A percentile compares a stretch with the other conserved stretches of the same genome.
phyloP scores from a whole-genome alignment of 2,797 vertebrate species.

The Xiphorhynchus erythropygius region DNA sequence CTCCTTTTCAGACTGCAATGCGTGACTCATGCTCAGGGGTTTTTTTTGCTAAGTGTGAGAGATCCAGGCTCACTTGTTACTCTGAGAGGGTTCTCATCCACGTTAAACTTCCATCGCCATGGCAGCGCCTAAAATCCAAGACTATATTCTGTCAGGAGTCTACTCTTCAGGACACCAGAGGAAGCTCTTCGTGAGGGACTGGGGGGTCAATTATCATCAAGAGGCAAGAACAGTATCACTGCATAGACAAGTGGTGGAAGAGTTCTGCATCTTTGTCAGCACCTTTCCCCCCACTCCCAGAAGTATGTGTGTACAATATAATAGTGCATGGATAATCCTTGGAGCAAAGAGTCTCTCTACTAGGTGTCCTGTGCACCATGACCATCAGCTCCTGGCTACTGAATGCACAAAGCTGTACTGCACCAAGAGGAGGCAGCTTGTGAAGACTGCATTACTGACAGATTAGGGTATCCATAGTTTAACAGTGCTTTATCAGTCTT shows the following conservation, averaged over 20 bases:
- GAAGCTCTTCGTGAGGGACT: neutral
- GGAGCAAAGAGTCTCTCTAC: neutral
- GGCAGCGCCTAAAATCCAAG: neutral
- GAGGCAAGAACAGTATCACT: neutral
- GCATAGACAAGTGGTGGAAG: neutral
- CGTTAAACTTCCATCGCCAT: neutral
- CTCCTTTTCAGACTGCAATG: neutral
- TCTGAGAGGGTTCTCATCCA: neutral
- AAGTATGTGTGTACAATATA: neutral
- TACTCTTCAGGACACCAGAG: neutral
- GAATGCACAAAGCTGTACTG: neutral
- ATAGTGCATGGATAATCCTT: neutral
- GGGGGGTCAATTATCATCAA: neutral
- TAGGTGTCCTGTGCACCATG: neutral
- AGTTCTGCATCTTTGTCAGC: neutral
- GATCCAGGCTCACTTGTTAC: too few species aligned
- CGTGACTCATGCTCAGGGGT: accelerated
- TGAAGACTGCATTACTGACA: neutral
- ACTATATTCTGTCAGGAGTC: neutral
- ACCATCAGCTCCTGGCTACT: neutral
- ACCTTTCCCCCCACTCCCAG: neutral
- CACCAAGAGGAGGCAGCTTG: neutral
- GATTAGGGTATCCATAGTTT: accelerated
- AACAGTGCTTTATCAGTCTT: neutral
- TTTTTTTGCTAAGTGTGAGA: neutral